A percentile compares a stretch with the other conserved stretches of the same genome.
phyloP scores from a whole-genome alignment of 2,888 invertebrate species.

The Imbricaverruca yamaguchii region DNA sequence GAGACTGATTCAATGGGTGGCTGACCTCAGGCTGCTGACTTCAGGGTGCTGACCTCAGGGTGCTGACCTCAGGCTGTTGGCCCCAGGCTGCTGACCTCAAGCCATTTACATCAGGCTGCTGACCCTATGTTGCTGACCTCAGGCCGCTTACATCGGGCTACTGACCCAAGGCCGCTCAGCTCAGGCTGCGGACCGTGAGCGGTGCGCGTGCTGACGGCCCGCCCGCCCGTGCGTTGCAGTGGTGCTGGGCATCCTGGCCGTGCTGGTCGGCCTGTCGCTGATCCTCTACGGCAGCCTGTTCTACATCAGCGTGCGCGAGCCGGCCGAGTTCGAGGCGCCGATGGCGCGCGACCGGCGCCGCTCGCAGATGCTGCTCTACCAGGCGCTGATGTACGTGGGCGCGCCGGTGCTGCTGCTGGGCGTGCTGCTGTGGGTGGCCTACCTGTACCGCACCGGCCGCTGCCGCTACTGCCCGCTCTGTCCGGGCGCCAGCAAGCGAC shows the following conservation, averaged over 20 bases:
- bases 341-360: background rate
- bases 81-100: too few species aligned
- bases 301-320: slow-evolving; percentile 8
- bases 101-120: too few species aligned
- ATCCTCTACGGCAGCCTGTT: background rate
- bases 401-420: background rate
- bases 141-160: too few species aligned
- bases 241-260: background rate
- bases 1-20: too few species aligned
- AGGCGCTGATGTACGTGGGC: background rate
- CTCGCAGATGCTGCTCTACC: background rate
- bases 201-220: too few species aligned
- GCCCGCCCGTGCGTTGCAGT: too few species aligned
- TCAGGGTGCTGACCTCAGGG: too few species aligned
- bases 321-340: background rate
- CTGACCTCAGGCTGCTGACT: too few species aligned
- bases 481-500: background rate
- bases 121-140: too few species aligned
- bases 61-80: too few species aligned
- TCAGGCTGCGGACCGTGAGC: too few species aligned
- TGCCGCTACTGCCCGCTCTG: slow-evolving; percentile 3
- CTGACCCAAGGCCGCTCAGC: too few species aligned
- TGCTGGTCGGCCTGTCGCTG: background rate
- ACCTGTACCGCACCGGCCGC: slow-evolving; percentile 1
- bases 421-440: background rate